phyloP scores from a whole-genome alignment of 2,888 invertebrate genomes.

The Parascotia fuliginaria region DNA sequence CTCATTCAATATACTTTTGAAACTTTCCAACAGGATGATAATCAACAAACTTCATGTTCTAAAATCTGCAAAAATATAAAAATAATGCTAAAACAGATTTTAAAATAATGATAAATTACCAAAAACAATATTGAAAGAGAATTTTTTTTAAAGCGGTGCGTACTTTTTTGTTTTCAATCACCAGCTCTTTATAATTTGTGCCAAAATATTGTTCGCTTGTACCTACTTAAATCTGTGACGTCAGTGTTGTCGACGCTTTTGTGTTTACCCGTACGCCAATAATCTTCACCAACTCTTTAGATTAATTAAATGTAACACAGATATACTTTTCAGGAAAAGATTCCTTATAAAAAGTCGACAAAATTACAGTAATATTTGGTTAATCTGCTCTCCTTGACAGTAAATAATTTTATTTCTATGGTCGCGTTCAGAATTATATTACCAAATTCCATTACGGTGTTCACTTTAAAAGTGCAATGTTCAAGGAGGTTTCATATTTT shows the following conservation, averaged over 20 bases:
- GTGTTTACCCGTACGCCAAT: constrained; percentile 2
- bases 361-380: too few relatives aligned
- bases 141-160: constrained; percentile 16
- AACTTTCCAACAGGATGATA: constrained; percentile 13
- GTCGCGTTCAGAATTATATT: too few relatives aligned
- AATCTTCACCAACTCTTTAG: constrained; percentile 3
- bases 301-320: constrained; percentile 4
- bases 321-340: neutral
- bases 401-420: too few relatives aligned
- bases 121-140: constrained; percentile 19
- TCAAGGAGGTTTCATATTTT: too few relatives aligned
- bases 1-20: too few relatives aligned
- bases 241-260: constrained; percentile 3
- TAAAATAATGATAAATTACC: constrained; percentile 38
- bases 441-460: too few relatives aligned
- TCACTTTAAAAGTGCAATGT: too few relatives aligned
- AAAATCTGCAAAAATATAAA: neutral
- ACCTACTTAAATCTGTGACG: constrained; percentile 17
- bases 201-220: constrained; percentile 29
- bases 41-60: constrained; percentile 6
- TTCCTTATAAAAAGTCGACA: neutral
- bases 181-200: constrained; percentile 26
- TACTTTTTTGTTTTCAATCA: too few relatives aligned
- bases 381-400: too few relatives aligned
- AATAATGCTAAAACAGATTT: constrained; percentile 3